Percentiles rank a stretch among this genome's conserved stretches.
Conservation (phyloP, 2,888 invertebrate species). For the Anticlea derivata region DNA sequence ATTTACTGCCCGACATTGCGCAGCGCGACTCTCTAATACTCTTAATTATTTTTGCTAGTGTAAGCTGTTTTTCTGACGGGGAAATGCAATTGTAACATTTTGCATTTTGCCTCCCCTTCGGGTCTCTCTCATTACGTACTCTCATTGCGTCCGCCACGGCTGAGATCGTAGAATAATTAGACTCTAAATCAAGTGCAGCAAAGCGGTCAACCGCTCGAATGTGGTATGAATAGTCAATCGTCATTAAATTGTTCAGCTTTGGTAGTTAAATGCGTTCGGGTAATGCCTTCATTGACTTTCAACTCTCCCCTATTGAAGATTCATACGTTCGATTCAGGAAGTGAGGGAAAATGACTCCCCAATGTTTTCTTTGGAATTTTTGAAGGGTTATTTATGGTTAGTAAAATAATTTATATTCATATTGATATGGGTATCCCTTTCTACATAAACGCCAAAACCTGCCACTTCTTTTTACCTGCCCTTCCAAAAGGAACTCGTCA, state of each 20-base stretch:
- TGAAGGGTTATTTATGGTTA: constrained; percentile 6
- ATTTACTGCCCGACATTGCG: constrained; percentile 78
- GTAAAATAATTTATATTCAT: constrained; percentile 4
- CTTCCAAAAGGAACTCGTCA: too few species aligned
- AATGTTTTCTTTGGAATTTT: constrained; percentile 21
- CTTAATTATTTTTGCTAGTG: constrained; percentile 83
- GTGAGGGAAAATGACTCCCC: constrained; percentile 20
- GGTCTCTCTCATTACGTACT: constrained; percentile 74
- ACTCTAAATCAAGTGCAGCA: constrained; percentile 80
- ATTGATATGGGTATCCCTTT: background rate
- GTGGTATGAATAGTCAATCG: constrained; percentile 82
- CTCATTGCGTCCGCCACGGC: constrained; percentile 69
- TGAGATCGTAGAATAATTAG: constrained; percentile 81
- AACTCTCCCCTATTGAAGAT: constrained; percentile 27
- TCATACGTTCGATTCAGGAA: constrained; percentile 20
- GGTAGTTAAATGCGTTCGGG: constrained; percentile 74
- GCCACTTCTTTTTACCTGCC: too few species aligned
- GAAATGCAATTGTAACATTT: constrained; percentile 80
- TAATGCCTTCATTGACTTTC: constrained; percentile 42
- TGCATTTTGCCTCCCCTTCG: constrained; percentile 63
- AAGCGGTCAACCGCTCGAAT: constrained; percentile 79
- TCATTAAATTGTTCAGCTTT: constrained; percentile 82
- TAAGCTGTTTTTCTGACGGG: constrained; percentile 82
- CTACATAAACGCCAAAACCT: too few species aligned
- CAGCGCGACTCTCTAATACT: constrained; percentile 77